Evolutionary conservation across 2,888 invertebrate genomes (phyloP), one percentile per base, ranked within the genome.

Genomic region (Dasypolia templi): DNA sequence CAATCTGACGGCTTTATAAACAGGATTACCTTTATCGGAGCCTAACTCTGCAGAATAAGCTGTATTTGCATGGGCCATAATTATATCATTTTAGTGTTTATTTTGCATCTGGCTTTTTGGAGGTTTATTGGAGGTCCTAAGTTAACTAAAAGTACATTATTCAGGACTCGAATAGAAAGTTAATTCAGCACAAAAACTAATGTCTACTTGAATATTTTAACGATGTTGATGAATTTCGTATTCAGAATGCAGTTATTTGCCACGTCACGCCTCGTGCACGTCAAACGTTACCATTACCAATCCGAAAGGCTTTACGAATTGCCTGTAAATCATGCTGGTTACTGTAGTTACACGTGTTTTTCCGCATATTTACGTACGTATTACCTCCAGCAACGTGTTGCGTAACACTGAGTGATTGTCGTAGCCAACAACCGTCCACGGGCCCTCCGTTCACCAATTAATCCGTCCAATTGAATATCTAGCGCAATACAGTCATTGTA

Each of bases 381-480:
- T 76, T 73, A 76, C 67, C 68, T 83, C 67, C 56, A 76, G 73
- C 59, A 63, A 65, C 26, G 44, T 55, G 65, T 84, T 84, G 66
- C 84, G 59, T 72, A 84, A 84, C 72, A 59, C 62, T 22, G 72
- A 76, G 73, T 49, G 79, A 84, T 74, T 82, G 80, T 85, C 83
- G 68, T 58, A 79, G 59, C 51, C 42, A 77, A 69, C 72, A 79
- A 69, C 77, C 76, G 87, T 78, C 79, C 81, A 79, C 74, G 71
- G 81, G 79, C 79, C 89, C 89, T 88, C 87, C 90, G 87, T 88
- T 92, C 91, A 87, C 90, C 93, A 94, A 95, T 95, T 95, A 95
- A 92, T 94, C 88, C 92, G 88, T 90, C 90, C 94, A 94, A 94
- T 95, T 95, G 92, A 91, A 88, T 92, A 92, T 91, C 90, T 92